Percentiles rank a stretch among this genome's conserved stretches.
Conservation (phyloP, 2,888 invertebrate genomes). For the Argynnis bischoffii region DNA sequence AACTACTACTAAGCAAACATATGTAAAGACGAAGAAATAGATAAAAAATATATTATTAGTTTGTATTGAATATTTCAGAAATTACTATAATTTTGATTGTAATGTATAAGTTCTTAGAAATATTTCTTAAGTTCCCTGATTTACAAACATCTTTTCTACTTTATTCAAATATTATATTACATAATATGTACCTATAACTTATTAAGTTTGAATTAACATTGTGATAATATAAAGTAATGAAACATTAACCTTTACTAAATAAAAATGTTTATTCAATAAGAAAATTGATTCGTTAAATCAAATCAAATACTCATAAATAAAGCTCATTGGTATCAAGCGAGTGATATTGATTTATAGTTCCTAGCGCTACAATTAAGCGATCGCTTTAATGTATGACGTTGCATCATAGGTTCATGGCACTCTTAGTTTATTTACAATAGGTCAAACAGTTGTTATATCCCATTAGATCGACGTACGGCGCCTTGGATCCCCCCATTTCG, state of each 20-base stretch:
- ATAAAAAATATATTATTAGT: too few relatives aligned
- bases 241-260: background rate
- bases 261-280: slow-evolving; percentile 13
- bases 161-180: too few relatives aligned
- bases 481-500: slow-evolving; percentile 72
- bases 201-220: too few relatives aligned
- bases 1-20: too few relatives aligned
- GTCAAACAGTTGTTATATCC: slow-evolving; percentile 62
- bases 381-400: slow-evolving; percentile 42
- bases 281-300: slow-evolving; percentile 26
- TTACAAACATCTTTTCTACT: too few relatives aligned
- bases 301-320: slow-evolving; percentile 33
- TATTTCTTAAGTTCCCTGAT: too few relatives aligned
- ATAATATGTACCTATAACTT: too few relatives aligned
- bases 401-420: slow-evolving; percentile 45
- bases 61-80: too few relatives aligned
- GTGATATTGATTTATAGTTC: slow-evolving; percentile 35
- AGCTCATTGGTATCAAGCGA: slow-evolving; percentile 35
- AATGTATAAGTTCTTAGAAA: too few relatives aligned
- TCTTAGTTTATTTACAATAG: slow-evolving; percentile 56
- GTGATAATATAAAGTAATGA: too few relatives aligned
- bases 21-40: too few relatives aligned
- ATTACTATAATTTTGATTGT: too few relatives aligned
- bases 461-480: slow-evolving; percentile 60
- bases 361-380: slow-evolving; percentile 41